phyloP scores from a whole-genome alignment of 2,888 invertebrate species.

The Steinernema hermaphroditum region DNA sequence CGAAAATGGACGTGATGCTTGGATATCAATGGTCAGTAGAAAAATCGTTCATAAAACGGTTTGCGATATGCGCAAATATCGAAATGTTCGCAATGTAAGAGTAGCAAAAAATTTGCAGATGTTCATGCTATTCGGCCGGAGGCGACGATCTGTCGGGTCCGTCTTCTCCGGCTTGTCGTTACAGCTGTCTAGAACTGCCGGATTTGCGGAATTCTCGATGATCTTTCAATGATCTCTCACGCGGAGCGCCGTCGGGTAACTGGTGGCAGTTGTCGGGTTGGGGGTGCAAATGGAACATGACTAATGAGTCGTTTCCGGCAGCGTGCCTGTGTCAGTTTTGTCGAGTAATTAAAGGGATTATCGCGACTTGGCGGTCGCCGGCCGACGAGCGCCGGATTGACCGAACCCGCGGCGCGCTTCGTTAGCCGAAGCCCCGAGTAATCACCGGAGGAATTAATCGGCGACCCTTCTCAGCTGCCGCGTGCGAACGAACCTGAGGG shows the following conservation, averaged over 20 bases:
- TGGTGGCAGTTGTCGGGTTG: not conserved
- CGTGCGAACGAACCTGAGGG: conserved; percentile 13
- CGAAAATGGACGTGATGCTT: no score
- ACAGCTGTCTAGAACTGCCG: not conserved
- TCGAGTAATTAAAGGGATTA: conserved; percentile 13
- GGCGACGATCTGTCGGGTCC: not conserved
- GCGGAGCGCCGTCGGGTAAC: no score
- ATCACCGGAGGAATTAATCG: not conserved
- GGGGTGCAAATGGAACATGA: not conserved
- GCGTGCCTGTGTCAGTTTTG: not conserved
- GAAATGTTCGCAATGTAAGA: no score
- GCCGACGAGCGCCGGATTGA: conserved; percentile 1
- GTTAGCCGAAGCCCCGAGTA: not conserved
- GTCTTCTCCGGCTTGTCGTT: not conserved
- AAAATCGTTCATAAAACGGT: no score
- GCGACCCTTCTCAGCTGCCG: not conserved
- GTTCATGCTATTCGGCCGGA: not conserved
- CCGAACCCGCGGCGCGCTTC: not conserved
- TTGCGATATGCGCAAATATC: no score
- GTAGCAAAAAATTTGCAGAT: no score
- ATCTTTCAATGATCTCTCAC: no score
- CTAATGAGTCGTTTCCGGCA: not conserved
- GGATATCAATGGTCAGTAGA: no score
- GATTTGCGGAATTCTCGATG: no score
- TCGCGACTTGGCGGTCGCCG: not conserved